Conservation (phyloP, 2,113 vertebrate species). For the Anhinga rufa region DNA sequence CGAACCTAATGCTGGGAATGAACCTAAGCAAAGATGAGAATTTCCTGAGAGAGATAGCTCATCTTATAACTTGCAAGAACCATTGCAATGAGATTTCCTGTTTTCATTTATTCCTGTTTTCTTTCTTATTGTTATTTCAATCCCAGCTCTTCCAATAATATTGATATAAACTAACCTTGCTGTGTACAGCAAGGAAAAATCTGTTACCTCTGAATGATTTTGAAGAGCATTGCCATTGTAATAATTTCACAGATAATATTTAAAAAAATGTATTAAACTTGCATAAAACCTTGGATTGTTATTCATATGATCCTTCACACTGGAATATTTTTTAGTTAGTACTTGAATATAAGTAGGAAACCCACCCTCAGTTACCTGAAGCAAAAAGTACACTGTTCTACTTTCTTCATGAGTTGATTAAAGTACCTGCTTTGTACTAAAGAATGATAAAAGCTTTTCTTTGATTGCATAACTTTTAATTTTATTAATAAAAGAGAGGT, state of each 20-base stretch:
- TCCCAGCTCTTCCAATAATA: background rate
- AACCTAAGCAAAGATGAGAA: background rate
- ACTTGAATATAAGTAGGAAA: background rate
- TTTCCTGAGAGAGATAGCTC: background rate
- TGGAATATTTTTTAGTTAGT: background rate
- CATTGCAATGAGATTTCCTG: background rate
- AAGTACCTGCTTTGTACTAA: background rate
- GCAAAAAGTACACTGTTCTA: background rate
- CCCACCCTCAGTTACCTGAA: background rate
- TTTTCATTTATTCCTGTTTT: background rate
- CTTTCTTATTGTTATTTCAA: background rate
- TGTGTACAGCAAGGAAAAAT: background rate
- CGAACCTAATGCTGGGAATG: background rate
- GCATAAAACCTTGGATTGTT: background rate
- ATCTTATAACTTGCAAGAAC: background rate
- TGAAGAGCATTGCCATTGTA: background rate
- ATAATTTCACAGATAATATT: background rate
- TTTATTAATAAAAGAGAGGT: background rate
- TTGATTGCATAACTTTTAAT: background rate
- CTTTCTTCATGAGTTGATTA: background rate
- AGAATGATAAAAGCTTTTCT: background rate
- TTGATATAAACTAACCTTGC: background rate
- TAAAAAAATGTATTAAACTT: fast-evolving
- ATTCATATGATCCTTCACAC: background rate
- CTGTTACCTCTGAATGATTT: background rate